Percentiles rank a stretch among this genome's conserved stretches.
Evolutionary conservation across 2,113 vertebrate species (phyloP).

Genomic region (Cryptotis parvus): DNA sequence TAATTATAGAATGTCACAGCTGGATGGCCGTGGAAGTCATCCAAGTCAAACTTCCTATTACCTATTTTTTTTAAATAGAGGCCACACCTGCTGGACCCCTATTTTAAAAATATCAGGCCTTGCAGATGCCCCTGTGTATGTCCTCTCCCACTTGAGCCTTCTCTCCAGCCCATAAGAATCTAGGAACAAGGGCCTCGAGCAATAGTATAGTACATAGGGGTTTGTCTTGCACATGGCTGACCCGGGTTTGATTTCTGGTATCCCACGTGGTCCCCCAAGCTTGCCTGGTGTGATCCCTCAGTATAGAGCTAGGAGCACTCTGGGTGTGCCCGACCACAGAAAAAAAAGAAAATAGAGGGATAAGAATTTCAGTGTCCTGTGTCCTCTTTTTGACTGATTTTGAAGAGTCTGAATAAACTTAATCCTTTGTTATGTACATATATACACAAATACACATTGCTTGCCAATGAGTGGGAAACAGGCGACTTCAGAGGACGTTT

Average conservation of each 20-base stretch:
- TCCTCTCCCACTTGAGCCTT: no score
- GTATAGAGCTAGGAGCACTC: no score
- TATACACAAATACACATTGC: not conserved
- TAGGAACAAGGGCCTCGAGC: not conserved
- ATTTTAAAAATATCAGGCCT: no score
- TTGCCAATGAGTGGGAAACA: conserved; percentile 2
- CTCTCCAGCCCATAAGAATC: not conserved
- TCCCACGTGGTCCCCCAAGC: no score
- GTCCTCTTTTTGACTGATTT: conserved; percentile 16
- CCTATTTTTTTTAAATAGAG: not conserved
- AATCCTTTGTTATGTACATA: conserved; percentile 6
- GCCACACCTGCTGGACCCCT: no score
- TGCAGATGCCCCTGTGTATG: no score
- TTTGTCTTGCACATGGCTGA: no score
- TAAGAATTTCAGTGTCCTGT: not conserved
- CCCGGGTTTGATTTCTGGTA: no score
- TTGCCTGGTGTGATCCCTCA: no score
- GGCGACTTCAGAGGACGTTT: not conserved
- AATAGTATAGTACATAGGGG: no score
- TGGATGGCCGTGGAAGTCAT: not conserved
- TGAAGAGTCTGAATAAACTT: conserved; percentile 1
- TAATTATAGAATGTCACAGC: conserved; percentile 1
- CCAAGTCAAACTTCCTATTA: not conserved
- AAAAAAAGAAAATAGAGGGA: no score
- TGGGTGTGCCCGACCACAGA: no score